These are phyloP conservation scores for Smittia aterrima DNA, from an alignment of 2,888 invertebrate species.

Conservation along the genomic window DNA sequence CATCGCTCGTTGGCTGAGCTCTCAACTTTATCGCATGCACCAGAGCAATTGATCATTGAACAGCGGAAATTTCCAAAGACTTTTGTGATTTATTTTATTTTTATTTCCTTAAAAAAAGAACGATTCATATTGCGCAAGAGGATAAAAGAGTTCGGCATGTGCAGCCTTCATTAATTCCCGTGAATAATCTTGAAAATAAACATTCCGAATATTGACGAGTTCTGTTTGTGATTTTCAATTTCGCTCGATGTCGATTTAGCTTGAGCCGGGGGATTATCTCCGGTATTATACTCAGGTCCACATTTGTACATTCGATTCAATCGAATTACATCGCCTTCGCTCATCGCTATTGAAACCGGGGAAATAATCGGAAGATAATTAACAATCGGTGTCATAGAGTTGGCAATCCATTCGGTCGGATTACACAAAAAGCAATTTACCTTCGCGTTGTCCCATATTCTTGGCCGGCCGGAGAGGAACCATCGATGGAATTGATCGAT, in stretches of 20 bases:
- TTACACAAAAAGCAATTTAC: slow-evolving; percentile 7
- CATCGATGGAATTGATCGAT: slow-evolving; percentile 49
- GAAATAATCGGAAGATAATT: slow-evolving; percentile 34
- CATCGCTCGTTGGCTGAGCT: no score
- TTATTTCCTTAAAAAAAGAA: neutral
- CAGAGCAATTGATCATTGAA: slow-evolving; percentile 22
- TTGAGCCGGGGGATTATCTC: neutral
- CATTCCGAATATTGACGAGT: slow-evolving; percentile 26
- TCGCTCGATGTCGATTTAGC: neutral
- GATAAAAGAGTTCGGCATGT: slow-evolving; percentile 19
- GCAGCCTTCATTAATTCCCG: slow-evolving; percentile 27
- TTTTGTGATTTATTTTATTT: slow-evolving; percentile 15
- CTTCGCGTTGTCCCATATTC: slow-evolving; percentile 50
- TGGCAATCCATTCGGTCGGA: neutral
- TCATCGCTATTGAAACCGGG: slow-evolving; percentile 43
- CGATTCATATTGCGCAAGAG: neutral
- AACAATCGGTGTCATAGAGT: slow-evolving; percentile 11
- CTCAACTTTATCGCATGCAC: slow-evolving; percentile 18
- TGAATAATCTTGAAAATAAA: slow-evolving; percentile 28
- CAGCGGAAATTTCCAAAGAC: slow-evolving; percentile 23
- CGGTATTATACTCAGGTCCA: neutral
- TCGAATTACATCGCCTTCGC: slow-evolving; percentile 46
- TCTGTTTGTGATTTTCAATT: neutral
- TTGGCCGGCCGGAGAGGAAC: neutral
- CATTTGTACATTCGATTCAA: slow-evolving; percentile 47